Evolutionary conservation across 2,888 invertebrate species (phyloP).

Genomic region (Drosophila emarginata): DNA sequence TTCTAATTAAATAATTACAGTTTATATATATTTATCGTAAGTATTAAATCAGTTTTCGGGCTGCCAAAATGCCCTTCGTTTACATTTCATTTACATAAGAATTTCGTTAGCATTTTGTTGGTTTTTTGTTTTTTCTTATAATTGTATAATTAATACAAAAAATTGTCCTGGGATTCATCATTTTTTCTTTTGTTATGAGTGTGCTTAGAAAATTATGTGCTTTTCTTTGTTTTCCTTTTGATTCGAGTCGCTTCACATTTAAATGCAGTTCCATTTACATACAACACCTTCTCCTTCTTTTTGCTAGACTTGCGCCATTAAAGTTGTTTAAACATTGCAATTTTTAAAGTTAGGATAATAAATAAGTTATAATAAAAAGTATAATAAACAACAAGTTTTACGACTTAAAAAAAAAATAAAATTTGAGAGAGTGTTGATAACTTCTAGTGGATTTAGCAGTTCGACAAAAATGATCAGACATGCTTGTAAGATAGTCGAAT

Average conservation of each 20-base stretch:
- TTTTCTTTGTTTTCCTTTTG: slow-evolving; percentile 35
- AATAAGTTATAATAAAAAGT: slow-evolving; percentile 68
- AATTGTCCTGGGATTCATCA: slow-evolving; percentile 51
- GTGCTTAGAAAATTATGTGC: slow-evolving; percentile 61
- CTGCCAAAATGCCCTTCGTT: slow-evolving; percentile 53
- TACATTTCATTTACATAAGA: slow-evolving; percentile 70
- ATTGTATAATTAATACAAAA: slow-evolving; percentile 54
- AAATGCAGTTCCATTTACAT: slow-evolving; percentile 65
- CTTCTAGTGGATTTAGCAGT: slow-evolving; percentile 36
- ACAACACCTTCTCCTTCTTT: slow-evolving; percentile 56
- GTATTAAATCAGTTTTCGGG: slow-evolving; percentile 64
- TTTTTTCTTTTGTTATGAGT: slow-evolving; percentile 29
- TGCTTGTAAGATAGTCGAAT: slow-evolving; percentile 47
- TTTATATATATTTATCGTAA: slow-evolving; percentile 72
- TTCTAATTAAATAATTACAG: slow-evolving; percentile 68
- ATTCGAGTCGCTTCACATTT: slow-evolving; percentile 70
- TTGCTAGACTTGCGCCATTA: slow-evolving; percentile 70
- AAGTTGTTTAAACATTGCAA: slow-evolving; percentile 69
- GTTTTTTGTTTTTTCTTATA: slow-evolving; percentile 31
- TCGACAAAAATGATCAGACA: too few relatives aligned
- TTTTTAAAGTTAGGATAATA: slow-evolving; percentile 75
- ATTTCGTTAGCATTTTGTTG: slow-evolving; percentile 54
- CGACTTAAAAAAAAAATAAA: slow-evolving; percentile 59
- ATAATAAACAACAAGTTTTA: slow-evolving; percentile 75
- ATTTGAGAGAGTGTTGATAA: slow-evolving; percentile 18